Evolutionary conservation across 1,140 invertebrate species (phyloP), one percentile per base, ranked within the genome.

Genomic region (Protaetia brevitarsis): DNA sequence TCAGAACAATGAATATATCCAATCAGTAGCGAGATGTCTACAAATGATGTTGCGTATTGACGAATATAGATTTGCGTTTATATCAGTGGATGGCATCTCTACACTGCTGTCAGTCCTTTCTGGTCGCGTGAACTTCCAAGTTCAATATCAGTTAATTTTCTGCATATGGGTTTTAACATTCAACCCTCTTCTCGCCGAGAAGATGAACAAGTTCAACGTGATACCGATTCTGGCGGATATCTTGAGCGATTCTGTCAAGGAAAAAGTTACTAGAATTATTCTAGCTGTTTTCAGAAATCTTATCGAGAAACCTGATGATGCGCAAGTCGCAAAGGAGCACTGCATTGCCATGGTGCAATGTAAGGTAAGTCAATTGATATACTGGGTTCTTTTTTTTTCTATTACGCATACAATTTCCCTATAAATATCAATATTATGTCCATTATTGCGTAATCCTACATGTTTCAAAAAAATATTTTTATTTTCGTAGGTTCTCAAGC

Each of bases 21-120:
- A 99, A 76, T 98, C 96, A 0, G 95, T 97, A 69, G 97, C 92
- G 2, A 88, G 98, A 68, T 99, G 97, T 82, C 85, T 99, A 16
- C 98, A 99, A 87, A 99, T 99, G 97, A 97, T 99, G 95, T 85
- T 99, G 23, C 88, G 97, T 65, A 89, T 98, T 68, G 96, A 99
- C 76, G 91, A 94, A 68, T 99, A 99, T 81, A 89, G 98, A 69
- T 89, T 93, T 73, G 93, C 94, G 28, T 99, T 99, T 81, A 90
- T 98, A 3, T 89, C 90, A 11, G 90, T 98, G 7, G 97, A 99
- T 79, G 98, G 98, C 41, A 95, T 99, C n/a, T 92, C 93, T 19
- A 96, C 93, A 1, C 80, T 96, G 23, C 82, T 95, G 19, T 87
- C 88, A 75, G 94, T 98, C 60, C 82, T 99, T n/a, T 89, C 90